Evolutionary conservation across 2,113 vertebrate species (phyloP).

Genomic region (Oophaga pumilio): DNA sequence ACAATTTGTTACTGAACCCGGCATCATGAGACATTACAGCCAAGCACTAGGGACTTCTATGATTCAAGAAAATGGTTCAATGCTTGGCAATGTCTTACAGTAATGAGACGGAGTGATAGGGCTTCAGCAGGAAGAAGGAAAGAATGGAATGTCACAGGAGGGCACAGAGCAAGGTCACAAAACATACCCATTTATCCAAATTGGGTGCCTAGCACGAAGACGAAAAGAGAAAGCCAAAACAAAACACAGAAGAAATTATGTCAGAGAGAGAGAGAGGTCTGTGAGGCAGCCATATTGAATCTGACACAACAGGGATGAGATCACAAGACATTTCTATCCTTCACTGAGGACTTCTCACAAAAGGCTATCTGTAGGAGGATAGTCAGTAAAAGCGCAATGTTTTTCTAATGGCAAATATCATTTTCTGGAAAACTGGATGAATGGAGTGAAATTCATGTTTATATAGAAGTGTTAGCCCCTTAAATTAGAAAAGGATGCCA

Average conservation of each 20-base stretch:
- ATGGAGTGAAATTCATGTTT: not conserved
- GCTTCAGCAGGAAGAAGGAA: slow-evolving; percentile 27
- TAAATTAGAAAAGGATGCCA: too few relatives aligned
- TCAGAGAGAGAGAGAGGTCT: slow-evolving; percentile 45
- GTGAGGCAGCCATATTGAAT: slow-evolving; percentile 14
- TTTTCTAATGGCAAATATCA: not conserved
- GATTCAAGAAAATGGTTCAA: too few relatives aligned
- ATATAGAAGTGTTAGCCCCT: not conserved
- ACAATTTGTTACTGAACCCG: slow-evolving; percentile 9
- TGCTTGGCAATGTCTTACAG: not conserved
- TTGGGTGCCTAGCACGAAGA: slow-evolving; percentile 70
- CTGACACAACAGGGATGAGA: not conserved
- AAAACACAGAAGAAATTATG: slow-evolving; percentile 66
- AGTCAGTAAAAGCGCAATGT: not conserved
- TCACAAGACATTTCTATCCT: slow-evolving; percentile 16
- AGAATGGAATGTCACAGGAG: not conserved
- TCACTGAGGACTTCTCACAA: not conserved
- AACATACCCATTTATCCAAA: slow-evolving; percentile 80
- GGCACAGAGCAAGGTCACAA: slow-evolving; percentile 49
- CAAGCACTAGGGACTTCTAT: not conserved
- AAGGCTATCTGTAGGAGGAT: not conserved
- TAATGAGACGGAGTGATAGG: slow-evolving; percentile 21
- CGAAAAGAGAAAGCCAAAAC: slow-evolving; percentile 62
- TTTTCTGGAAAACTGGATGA: not conserved
- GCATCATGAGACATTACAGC: not conserved